Conservation (phyloP, 2,888 invertebrate species). For the Bellardia pandia region DNA sequence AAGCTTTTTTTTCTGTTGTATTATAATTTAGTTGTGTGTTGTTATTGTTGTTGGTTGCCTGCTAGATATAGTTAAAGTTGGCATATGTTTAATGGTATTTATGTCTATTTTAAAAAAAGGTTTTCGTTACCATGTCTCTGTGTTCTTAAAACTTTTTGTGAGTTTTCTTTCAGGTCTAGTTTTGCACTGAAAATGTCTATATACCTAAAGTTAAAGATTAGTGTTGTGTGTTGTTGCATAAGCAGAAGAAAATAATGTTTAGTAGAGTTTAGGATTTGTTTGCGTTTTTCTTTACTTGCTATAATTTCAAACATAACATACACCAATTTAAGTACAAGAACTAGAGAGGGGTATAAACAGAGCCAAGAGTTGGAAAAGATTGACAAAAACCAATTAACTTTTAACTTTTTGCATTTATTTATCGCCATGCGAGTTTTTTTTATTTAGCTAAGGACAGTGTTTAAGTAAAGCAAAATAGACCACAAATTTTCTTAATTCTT, state of each 20-base stretch:
- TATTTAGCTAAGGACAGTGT: constrained; percentile 44
- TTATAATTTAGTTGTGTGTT: too few species aligned
- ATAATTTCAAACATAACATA: constrained; percentile 51
- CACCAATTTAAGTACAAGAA: constrained; percentile 33
- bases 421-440: constrained; percentile 63
- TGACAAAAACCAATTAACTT: constrained; percentile 74
- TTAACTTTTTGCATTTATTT: constrained; percentile 73
- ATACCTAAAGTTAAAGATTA: constrained; percentile 67
- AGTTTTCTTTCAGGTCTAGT: not conserved
- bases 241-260: constrained; percentile 51
- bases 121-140: constrained; percentile 51
- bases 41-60: not conserved
- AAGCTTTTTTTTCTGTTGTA: constrained; percentile 21
- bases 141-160: constrained; percentile 17
- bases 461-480: not conserved
- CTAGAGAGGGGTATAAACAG: not conserved
- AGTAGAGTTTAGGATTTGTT: constrained; percentile 56
- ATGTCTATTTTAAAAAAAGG: constrained; percentile 71
- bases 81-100: constrained; percentile 73
- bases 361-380: constrained; percentile 40
- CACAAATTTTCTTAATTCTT: constrained; percentile 2
- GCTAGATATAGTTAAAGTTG: constrained; percentile 54
- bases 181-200: constrained; percentile 59
- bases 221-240: not conserved
- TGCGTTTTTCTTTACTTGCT: constrained; percentile 32